Evolutionary conservation across 2,888 invertebrate species (phyloP).

Genomic region (Diadegma fenestrale): DNA sequence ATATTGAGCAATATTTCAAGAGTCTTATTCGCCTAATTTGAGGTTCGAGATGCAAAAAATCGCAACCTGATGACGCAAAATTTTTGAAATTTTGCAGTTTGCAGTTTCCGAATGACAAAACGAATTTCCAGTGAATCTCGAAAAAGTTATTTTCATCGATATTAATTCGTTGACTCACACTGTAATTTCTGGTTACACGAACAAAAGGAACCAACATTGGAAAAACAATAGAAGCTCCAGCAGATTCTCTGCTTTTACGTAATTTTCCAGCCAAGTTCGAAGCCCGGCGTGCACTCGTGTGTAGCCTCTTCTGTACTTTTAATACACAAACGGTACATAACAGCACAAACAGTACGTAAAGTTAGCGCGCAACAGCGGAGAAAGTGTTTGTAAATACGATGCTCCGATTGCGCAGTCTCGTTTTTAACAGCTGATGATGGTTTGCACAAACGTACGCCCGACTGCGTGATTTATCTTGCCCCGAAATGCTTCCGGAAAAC

Average conservation of each 20-base stretch:
- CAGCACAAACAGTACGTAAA: constrained; percentile 21
- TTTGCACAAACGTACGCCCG: constrained; percentile 2
- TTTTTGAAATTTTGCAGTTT: background rate
- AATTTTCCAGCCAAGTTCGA: constrained; percentile 18
- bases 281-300: constrained; percentile 33
- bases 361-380: constrained; percentile 59
- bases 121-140: too few relatives aligned
- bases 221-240: background rate
- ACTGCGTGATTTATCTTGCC: constrained; percentile 23
- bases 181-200: background rate
- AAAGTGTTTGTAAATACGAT: constrained; percentile 61
- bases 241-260: constrained; percentile 19
- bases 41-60: too few relatives aligned
- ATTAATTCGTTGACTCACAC: background rate
- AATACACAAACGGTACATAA: constrained; percentile 25
- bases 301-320: constrained; percentile 33
- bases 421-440: constrained; percentile 61
- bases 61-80: background rate
- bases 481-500: constrained; percentile 57
- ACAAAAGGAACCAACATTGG: background rate
- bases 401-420: constrained; percentile 57
- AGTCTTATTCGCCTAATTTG: background rate
- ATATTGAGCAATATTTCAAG: background rate
- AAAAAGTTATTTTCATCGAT: background rate
- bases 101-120: background rate